Conservation (phyloP, 2,797 vertebrate species). For the Streptopelia turtur region DNA sequence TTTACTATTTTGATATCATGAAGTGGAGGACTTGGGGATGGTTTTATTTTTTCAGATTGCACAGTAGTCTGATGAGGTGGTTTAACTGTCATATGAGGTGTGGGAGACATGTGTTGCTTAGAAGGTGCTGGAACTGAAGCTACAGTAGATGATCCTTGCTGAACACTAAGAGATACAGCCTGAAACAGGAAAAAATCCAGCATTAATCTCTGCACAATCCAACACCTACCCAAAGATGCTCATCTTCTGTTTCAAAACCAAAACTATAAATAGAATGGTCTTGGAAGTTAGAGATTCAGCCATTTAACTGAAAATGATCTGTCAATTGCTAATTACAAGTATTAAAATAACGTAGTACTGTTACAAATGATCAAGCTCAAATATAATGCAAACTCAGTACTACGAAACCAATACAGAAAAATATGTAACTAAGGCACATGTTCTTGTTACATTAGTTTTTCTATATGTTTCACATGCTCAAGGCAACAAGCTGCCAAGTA, state of each 20-base stretch:
- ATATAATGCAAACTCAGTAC: not conserved
- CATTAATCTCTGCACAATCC: not conserved
- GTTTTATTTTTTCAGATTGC: constrained; percentile 76
- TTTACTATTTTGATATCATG: constrained; percentile 85
- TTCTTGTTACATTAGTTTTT: not conserved
- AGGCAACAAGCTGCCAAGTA: not conserved
- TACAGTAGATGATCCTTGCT: constrained; percentile 77
- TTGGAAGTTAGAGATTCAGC: not conserved
- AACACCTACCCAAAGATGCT: not conserved
- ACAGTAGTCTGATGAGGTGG: constrained; percentile 69
- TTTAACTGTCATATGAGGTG: constrained; percentile 74
- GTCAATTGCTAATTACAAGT: not conserved
- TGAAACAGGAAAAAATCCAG: constrained; percentile 63
- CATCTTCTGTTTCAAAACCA: not conserved
- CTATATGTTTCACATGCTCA: not conserved
- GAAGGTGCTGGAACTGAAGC: constrained; percentile 76
- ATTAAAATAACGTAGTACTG: not conserved
- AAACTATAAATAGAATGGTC: not conserved
- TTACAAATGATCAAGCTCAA: not conserved
- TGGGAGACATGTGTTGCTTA: constrained; percentile 70
- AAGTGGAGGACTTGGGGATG: constrained; percentile 78
- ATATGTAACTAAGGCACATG: fast-evolving
- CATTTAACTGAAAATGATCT: not conserved
- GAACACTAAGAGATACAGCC: constrained; percentile 87
- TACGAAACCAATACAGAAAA: not conserved